Conservation (phyloP, 2,797 vertebrate genomes). For the Arnoldichthys spilopterus region DNA sequence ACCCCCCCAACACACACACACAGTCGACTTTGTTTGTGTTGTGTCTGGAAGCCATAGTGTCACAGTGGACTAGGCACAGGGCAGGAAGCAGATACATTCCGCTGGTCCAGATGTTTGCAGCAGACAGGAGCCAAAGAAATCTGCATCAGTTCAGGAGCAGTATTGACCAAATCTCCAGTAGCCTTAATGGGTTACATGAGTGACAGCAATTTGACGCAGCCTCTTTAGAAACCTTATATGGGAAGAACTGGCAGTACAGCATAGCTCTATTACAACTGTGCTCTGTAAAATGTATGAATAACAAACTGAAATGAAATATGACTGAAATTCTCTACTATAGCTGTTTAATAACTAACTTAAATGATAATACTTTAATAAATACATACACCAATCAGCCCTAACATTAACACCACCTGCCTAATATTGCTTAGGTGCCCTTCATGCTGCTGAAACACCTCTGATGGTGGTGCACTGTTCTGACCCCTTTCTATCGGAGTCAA, state of each 20-base stretch:
- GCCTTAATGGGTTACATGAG: not conserved
- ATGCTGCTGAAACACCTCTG: too few species aligned
- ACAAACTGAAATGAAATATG: too few species aligned
- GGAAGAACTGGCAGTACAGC: not conserved
- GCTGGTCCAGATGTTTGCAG: conserved; percentile 36
- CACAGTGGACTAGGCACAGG: not conserved
- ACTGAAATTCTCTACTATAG: too few species aligned
- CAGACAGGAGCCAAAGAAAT: conserved; percentile 20
- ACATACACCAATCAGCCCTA: too few species aligned
- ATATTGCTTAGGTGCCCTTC: too few species aligned
- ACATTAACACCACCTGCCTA: too few species aligned
- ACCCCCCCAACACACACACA: conserved; percentile 10
- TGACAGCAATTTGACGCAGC: not conserved
- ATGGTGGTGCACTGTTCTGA: too few species aligned
- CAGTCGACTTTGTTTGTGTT: conserved; percentile 47
- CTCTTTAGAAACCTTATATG: not conserved
- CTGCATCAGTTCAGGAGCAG: conserved; percentile 22
- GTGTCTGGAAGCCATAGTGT: conserved; percentile 44
- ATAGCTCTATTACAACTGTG: too few species aligned
- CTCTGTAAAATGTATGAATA: too few species aligned
- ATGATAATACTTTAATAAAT: too few species aligned
- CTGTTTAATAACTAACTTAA: too few species aligned
- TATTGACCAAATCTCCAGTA: not conserved
- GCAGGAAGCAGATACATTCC: conserved; percentile 48
- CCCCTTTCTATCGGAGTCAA: too few species aligned